These are phyloP conservation scores for Chamaea fasciata DNA, from an alignment of 2,113 vertebrate genomes.

Conservation along the genomic window DNA sequence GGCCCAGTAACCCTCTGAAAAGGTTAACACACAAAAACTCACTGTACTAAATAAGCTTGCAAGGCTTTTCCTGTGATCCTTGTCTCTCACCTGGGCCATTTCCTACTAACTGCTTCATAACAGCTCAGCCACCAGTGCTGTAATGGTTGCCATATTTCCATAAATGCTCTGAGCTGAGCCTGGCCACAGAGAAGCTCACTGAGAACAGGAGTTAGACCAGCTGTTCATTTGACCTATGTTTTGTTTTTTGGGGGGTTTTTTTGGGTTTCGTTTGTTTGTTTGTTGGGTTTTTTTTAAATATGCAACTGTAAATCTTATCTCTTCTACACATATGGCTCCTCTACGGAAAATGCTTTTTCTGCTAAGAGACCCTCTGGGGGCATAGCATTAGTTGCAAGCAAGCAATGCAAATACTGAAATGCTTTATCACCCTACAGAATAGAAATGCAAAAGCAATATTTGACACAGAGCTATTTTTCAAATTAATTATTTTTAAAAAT, in stretches of 20 bases:
- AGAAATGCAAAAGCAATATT: constrained; percentile 5
- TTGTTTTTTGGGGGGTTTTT: too few relatives aligned
- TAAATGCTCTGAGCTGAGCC: not conserved
- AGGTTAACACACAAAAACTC: not conserved
- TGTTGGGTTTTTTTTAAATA: not conserved
- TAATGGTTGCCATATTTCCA: not conserved
- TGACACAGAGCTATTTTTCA: not conserved
- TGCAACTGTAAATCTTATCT: constrained; percentile 41
- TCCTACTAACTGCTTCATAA: not conserved
- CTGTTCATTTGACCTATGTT: not conserved
- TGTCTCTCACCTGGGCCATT: not conserved
- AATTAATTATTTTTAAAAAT: not conserved
- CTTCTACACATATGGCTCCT: not conserved
- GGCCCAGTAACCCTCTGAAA: not conserved
- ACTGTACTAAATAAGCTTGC: not conserved
- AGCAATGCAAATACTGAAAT: constrained; percentile 2
- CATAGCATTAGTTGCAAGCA: not conserved
- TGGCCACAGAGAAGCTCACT: not conserved
- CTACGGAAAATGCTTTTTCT: not conserved
- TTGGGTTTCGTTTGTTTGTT: too few relatives aligned
- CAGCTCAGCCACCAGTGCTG: not conserved
- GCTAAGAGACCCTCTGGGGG: not conserved
- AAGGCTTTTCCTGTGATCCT: not conserved
- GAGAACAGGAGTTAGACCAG: not conserved
- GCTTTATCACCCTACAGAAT: not conserved